A percentile compares a stretch with the other conserved stretches of the same genome.
Evolutionary conservation across 2,113 vertebrate genomes (phyloP).

Genomic region (Thamnaconus septentrionalis): DNA sequence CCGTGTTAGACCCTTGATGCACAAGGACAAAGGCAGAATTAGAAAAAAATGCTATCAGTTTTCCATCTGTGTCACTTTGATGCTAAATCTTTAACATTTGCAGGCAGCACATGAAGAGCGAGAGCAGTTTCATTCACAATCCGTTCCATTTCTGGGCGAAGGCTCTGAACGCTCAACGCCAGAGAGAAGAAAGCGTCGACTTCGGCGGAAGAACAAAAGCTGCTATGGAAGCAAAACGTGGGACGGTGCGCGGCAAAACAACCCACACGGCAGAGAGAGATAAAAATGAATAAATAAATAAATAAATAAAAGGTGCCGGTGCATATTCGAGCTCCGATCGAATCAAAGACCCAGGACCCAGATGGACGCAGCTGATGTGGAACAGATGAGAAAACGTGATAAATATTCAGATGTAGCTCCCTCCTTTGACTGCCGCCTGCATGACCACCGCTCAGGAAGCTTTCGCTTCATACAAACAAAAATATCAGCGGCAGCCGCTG

Average conservation of each 20-base stretch:
- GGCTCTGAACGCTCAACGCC: slow-evolving; percentile 41
- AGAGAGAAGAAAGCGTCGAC: slow-evolving; percentile 10
- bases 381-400: slow-evolving; percentile 4
- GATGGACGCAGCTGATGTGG: slow-evolving; percentile 10
- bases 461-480: too few relatives aligned
- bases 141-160: slow-evolving; percentile 23
- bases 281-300: too few relatives aligned
- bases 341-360: slow-evolving; percentile 6
- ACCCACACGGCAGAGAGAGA: too few relatives aligned
- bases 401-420: slow-evolving; percentile 20
- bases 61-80: slow-evolving; percentile 35
- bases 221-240: slow-evolving; percentile 14
- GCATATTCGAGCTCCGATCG: background rate
- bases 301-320: background rate
- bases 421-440: slow-evolving; percentile 6
- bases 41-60: background rate
- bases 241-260: background rate
- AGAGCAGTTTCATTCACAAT: slow-evolving; percentile 9
- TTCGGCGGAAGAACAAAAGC: slow-evolving; percentile 31
- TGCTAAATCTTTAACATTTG: slow-evolving; percentile 16
- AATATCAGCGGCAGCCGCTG: too few relatives aligned
- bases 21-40: background rate
- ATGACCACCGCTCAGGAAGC: slow-evolving; percentile 7
- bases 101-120: slow-evolving; percentile 7
- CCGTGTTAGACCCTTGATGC: background rate